phyloP scores from a whole-genome alignment of 2,797 vertebrate genomes.

The Rallus crepitans region DNA sequence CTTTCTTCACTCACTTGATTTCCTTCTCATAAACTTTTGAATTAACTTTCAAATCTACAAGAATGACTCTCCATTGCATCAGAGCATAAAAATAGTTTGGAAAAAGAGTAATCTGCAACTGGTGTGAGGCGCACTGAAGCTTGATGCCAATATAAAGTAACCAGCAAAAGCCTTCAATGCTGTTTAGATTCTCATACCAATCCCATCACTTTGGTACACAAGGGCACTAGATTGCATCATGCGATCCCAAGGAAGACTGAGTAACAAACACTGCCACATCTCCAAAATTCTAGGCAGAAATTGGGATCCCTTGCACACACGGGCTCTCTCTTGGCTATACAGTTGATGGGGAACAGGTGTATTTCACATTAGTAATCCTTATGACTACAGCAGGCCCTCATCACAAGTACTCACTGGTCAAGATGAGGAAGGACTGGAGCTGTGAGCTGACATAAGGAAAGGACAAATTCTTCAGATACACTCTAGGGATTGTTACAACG shows the following conservation, averaged over 20 bases:
- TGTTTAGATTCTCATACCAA: background rate
- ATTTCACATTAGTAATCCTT: background rate
- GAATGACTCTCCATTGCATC: background rate
- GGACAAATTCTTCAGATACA: background rate
- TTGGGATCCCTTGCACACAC: background rate
- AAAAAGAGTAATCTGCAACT: background rate
- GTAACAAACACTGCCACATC: background rate
- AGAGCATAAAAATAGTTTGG: background rate
- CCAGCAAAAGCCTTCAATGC: background rate
- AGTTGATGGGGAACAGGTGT: background rate
- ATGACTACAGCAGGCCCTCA: background rate
- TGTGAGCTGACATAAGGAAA: background rate
- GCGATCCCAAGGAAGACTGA: background rate
- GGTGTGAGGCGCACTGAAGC: background rate
- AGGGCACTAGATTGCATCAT: too few relatives aligned
- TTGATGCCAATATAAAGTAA: background rate
- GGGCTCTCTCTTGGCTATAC: background rate
- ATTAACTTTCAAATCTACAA: background rate
- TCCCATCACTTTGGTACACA: background rate
- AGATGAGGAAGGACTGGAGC: background rate
- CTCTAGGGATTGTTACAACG: background rate
- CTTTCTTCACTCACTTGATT: background rate
- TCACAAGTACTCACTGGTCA: background rate
- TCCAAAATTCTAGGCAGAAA: background rate
- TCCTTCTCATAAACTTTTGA: conserved; percentile 9